A percentile compares a stretch with the other conserved stretches of the same genome.
phyloP scores from a whole-genome alignment of 2,888 invertebrate genomes.

The Dorcus hopei region DNA sequence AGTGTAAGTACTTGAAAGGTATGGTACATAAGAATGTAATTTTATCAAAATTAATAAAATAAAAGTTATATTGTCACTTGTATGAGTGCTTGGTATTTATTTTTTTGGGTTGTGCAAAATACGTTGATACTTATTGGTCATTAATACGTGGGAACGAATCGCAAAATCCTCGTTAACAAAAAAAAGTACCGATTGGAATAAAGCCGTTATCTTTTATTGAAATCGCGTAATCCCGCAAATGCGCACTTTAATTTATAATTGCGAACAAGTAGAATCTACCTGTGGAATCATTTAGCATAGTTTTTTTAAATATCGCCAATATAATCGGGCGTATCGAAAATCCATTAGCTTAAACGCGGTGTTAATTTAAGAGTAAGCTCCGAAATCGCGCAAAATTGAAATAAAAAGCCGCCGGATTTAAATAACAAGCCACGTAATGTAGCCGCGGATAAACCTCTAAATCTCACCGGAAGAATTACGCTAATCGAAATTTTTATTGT shows the following conservation, averaged over 20 bases:
- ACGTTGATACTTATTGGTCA: too few relatives aligned
- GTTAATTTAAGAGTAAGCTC: conserved; percentile 47
- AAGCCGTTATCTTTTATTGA: neutral
- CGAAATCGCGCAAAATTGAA: conserved; percentile 46
- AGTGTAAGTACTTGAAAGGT: too few relatives aligned
- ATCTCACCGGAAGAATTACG: conserved; percentile 32
- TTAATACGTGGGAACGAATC: too few relatives aligned
- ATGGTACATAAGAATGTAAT: too few relatives aligned
- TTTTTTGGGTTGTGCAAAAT: too few relatives aligned
- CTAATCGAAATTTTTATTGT: conserved; percentile 24
- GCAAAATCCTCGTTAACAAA: too few relatives aligned
- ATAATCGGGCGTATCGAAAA: conserved; percentile 42
- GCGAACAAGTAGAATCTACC: conserved; percentile 1
- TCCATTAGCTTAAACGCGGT: conserved; percentile 46
- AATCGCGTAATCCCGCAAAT: neutral
- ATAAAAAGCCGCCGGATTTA: conserved; percentile 47
- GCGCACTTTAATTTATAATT: conserved; percentile 2
- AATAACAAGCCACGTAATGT: conserved; percentile 43
- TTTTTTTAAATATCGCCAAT: conserved; percentile 16
- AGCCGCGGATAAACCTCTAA: conserved; percentile 36
- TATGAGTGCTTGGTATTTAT: too few relatives aligned
- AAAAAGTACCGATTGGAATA: too few relatives aligned
- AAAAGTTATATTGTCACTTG: too few relatives aligned
- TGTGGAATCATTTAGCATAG: conserved; percentile 4
- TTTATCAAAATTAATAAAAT: too few relatives aligned